These are phyloP conservation scores for Heterotilapia buettikoferi DNA, from an alignment of 2,113 vertebrate species.

Conservation along the genomic window DNA sequence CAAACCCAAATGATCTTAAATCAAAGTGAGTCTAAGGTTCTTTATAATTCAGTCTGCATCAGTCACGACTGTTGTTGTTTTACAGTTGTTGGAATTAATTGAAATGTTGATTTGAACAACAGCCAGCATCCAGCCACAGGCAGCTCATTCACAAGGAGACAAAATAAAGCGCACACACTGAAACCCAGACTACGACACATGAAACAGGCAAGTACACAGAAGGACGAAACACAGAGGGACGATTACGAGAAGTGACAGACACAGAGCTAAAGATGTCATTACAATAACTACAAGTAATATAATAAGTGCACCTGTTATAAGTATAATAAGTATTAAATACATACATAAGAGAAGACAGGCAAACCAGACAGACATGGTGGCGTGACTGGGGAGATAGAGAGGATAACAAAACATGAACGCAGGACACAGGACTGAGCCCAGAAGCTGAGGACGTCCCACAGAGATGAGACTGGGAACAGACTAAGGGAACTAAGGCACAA, in stretches of 20 bases:
- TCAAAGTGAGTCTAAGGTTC: background rate
- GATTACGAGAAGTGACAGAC: background rate
- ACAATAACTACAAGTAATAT: background rate
- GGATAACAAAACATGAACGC: too few species aligned
- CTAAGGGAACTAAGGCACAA: accelerated
- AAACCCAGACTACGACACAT: background rate
- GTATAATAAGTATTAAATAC: background rate
- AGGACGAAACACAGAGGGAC: background rate
- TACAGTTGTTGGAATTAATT: background rate
- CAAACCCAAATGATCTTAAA: background rate
- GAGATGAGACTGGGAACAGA: background rate
- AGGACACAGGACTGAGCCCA: background rate
- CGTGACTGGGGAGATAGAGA: background rate
- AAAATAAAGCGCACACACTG: background rate
- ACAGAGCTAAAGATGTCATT: background rate
- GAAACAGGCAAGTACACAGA: background rate
- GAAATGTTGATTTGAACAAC: background rate
- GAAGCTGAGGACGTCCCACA: background rate
- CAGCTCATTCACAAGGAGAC: background rate
- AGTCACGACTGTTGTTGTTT: background rate
- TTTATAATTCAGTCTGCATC: background rate
- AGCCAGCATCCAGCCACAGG: background rate
- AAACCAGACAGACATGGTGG: background rate
- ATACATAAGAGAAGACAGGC: background rate
- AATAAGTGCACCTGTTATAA: background rate